These are phyloP conservation scores for Hirundichthys speculiger DNA, from an alignment of 2,113 vertebrate species.

Conservation along the genomic window DNA sequence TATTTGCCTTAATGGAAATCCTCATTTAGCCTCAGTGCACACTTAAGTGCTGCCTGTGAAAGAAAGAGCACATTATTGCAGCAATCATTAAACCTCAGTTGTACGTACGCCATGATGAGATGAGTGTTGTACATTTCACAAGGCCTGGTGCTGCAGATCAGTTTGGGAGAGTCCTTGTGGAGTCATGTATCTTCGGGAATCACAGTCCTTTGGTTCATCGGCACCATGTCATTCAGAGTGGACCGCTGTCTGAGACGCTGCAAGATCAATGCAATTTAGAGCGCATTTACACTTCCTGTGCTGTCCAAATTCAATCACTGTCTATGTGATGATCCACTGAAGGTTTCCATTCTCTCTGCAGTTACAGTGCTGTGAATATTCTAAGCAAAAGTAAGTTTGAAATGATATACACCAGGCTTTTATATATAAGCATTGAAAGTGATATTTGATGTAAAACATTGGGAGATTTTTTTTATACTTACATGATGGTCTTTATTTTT, in stretches of 20 bases:
- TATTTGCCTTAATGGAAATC: conserved; percentile 32
- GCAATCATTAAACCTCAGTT: conserved; percentile 4
- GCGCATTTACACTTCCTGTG: conserved; percentile 19
- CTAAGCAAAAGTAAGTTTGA: too few species aligned
- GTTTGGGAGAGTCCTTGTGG: not conserved
- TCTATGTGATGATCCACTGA: conserved; percentile 14
- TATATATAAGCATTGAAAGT: too few species aligned
- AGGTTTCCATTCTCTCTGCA: conserved; percentile 7
- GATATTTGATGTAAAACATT: too few species aligned
- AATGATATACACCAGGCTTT: too few species aligned
- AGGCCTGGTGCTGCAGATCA: not conserved
- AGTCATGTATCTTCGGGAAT: conserved; percentile 1
- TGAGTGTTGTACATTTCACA: conserved; percentile 4
- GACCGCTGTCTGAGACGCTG: conserved; percentile 41
- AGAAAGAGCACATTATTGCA: not conserved
- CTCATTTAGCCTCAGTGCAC: conserved; percentile 22
- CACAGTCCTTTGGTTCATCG: not conserved
- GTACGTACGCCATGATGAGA: not conserved
- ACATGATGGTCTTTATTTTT: too few species aligned
- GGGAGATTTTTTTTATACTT: too few species aligned
- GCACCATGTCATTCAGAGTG: conserved; percentile 7
- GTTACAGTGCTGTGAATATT: too few species aligned
- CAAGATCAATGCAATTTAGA: conserved; percentile 59
- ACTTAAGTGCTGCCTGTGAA: conserved; percentile 3
- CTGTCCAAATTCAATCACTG: conserved; percentile 55